Evolutionary conservation across 2,888 invertebrate species (phyloP).

Genomic region (Mythimna vitellina): DNA sequence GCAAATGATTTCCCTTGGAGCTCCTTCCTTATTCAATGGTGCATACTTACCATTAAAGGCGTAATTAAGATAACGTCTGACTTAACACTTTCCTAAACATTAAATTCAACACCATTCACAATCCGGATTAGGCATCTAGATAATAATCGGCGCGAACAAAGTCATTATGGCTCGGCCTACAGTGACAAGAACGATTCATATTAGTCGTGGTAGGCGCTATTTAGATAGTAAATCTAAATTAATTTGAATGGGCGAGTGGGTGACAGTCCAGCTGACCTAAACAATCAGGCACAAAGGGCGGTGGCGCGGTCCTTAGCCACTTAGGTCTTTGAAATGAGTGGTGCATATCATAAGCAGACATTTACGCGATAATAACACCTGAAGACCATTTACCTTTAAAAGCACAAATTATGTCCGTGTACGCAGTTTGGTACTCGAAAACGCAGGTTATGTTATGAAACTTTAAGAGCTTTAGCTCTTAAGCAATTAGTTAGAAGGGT

Average conservation of each 20-base stretch:
- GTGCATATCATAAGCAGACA: slow-evolving; percentile 65
- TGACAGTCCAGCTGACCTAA: slow-evolving; percentile 83
- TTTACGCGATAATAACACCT: slow-evolving; percentile 29
- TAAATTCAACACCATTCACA: slow-evolving; percentile 65
- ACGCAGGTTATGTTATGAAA: slow-evolving; percentile 54
- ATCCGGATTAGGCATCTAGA: slow-evolving; percentile 70
- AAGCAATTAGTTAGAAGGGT: slow-evolving; percentile 39
- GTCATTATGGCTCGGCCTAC: slow-evolving; percentile 68
- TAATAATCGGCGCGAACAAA: slow-evolving; percentile 76
- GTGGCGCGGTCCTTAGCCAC: slow-evolving; percentile 71
- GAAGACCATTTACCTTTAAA: slow-evolving; percentile 42
- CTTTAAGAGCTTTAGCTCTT: slow-evolving; percentile 32
- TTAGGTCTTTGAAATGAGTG: slow-evolving; percentile 65
- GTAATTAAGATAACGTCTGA: slow-evolving; percentile 59
- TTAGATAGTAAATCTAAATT: slow-evolving; percentile 85
- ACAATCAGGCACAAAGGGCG: slow-evolving; percentile 82
- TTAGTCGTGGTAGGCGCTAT: slow-evolving; percentile 72
- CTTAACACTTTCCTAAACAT: slow-evolving; percentile 67
- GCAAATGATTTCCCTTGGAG: slow-evolving; percentile 22
- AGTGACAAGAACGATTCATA: slow-evolving; percentile 69
- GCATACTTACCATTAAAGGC: slow-evolving; percentile 44
- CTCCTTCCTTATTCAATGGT: slow-evolving; percentile 45
- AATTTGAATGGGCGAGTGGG: slow-evolving; percentile 83
- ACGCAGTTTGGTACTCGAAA: slow-evolving; percentile 19
- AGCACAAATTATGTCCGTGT: slow-evolving; percentile 27